Conservation (phyloP, 2,888 invertebrate species). For the Tenodera sinensis region DNA sequence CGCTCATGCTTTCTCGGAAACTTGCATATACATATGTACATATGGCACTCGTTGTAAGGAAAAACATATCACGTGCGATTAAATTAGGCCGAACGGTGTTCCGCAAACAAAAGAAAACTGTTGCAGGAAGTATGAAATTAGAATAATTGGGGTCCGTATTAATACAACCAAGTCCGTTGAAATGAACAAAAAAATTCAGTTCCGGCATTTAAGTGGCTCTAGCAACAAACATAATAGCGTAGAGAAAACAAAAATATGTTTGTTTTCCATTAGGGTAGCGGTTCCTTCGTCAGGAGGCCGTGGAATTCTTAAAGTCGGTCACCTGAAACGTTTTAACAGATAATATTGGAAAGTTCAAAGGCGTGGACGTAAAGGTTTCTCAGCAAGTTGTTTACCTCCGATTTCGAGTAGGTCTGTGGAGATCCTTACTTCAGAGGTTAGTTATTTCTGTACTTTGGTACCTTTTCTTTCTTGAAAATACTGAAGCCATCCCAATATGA, state of each 20-base stretch:
- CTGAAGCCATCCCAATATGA: no score
- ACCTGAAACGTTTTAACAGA: neutral
- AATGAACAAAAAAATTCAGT: neutral
- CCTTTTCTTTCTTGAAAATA: no score
- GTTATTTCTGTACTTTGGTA: no score
- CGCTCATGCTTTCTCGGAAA: neutral
- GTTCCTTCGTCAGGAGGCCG: neutral
- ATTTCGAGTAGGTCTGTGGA: no score
- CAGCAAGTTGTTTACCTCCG: no score
- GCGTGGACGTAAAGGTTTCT: no score
- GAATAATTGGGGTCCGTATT: neutral
- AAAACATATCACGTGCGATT: neutral
- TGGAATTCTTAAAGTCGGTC: neutral
- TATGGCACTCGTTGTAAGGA: neutral
- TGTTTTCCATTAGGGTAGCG: neutral
- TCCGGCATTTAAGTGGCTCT: neutral
- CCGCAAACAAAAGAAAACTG: neutral
- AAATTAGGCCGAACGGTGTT: neutral
- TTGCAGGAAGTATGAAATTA: neutral
- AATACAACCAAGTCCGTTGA: neutral
- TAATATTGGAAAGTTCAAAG: no score
- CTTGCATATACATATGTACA: neutral
- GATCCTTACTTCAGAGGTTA: no score
- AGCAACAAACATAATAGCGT: neutral
- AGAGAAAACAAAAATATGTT: neutral